Base-by-base conservation (phyloP, 2,113 vertebrate species). In the Solea solea region DNA sequence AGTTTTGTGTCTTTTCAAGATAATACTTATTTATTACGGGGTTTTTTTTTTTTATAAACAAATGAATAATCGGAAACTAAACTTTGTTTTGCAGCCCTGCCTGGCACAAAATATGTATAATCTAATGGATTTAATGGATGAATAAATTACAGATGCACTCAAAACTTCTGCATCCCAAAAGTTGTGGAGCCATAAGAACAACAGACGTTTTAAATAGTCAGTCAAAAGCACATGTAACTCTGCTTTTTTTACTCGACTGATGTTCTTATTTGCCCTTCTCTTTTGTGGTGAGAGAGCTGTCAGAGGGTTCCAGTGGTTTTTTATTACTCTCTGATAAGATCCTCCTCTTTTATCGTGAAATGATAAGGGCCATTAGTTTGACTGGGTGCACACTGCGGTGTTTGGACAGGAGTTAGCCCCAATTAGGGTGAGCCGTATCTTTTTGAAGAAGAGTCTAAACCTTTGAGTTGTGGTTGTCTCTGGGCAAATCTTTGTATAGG, bases 381-480 rank as follows among this genome's bases (percentile, higher is more conserved):
- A 39, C 69, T 62, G 65, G 64, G 40, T 70, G 63, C 81, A 59
- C 59, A 60, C 72, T 46, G 63, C 53, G 61, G 74, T 12, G 0
- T 71, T 80, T 70, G 59, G 67, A 66, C 49, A 54, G 50, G 78
- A 62, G 55, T 71, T 59, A 42, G 41, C 45, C 55, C 57, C 74
- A 83, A 76, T 87, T 81, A 83, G 76, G 25, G 64, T 75, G 76
- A 77, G 67, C 73, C 42, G 12, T 46, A 16, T 54, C 67, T 27
- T 55, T 64, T 55, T 64, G 60, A 39, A 64, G 44, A 28, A 41
- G 51, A 54, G 40, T 34, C 34, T 34, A 34, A 34, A 34, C 34
- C 34, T 34, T 6, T 21, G 21, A 21, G 21, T 21, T 21, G 21
- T 21, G 21, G 21, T 21, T 1, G 21, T 21, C 21, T 21, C 21